Conservation (phyloP, 2,888 invertebrate species). For the Oscheius sp. region DNA sequence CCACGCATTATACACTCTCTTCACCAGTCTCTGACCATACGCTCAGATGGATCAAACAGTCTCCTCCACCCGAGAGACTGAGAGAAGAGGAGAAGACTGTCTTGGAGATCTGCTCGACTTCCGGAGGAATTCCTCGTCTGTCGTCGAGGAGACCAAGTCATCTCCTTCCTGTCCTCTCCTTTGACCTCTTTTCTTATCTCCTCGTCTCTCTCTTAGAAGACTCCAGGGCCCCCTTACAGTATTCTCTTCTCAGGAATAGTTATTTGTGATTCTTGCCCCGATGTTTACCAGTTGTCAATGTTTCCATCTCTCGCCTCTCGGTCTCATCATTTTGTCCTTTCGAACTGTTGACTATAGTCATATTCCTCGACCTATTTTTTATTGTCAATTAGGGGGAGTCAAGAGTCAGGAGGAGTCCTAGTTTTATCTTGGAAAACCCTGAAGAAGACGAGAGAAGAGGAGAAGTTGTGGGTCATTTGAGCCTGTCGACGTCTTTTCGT, state of each 20-base stretch:
- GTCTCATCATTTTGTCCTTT: not conserved
- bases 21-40: conserved; percentile 24
- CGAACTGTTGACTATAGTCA: not conserved
- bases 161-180: too few species aligned
- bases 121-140: too few species aligned
- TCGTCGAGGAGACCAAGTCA: too few species aligned
- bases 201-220: not conserved
- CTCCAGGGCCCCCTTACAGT: not conserved
- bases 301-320: conserved; percentile 2
- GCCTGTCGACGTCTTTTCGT: too few species aligned
- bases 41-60: conserved; percentile 38
- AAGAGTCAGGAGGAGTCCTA: too few species aligned
- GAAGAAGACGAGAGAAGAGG: too few species aligned
- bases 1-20: conserved; percentile 17
- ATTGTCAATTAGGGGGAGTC: too few species aligned
- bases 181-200: too few species aligned
- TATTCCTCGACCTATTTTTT: not conserved
- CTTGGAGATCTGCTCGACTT: not conserved
- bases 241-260: too few species aligned
- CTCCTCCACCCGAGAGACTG: conserved; percentile 1
- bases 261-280: too few species aligned
- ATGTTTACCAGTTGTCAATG: not conserved
- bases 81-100: not conserved
- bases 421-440: too few species aligned
- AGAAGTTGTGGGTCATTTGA: too few species aligned